phyloP scores from a whole-genome alignment of 2,113 vertebrate genomes.

The Nansenia antarctica region DNA sequence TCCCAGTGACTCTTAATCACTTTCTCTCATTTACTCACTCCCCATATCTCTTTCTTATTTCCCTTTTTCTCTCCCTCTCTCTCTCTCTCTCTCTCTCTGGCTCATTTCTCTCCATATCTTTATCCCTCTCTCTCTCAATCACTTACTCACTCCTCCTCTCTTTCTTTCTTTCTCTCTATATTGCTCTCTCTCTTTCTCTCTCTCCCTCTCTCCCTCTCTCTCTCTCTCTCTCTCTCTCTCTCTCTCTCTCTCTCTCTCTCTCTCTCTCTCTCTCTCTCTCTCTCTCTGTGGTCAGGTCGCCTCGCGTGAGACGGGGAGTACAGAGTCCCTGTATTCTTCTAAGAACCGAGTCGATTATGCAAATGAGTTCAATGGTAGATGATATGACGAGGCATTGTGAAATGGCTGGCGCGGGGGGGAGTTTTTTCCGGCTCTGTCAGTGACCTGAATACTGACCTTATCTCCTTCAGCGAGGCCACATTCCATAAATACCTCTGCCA shows the following conservation, averaged over 20 bases:
- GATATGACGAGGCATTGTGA: constrained; percentile 12
- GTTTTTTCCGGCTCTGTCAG: not conserved
- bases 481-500: not conserved
- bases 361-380: constrained; percentile 16
- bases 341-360: constrained; percentile 33
- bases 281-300: not conserved
- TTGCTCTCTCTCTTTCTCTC: not conserved
- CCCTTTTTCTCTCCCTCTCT: not conserved
- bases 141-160: not conserved
- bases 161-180: not conserved
- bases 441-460: not conserved
- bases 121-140: not conserved
- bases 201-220: not conserved
- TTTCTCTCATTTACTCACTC: not conserved
- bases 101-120: too few species aligned
- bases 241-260: not conserved
- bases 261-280: not conserved
- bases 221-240: not conserved
- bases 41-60: not conserved
- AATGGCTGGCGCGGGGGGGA: not conserved
- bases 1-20: not conserved
- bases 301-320: not conserved
- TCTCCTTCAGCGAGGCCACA: not conserved
- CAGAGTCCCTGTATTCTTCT: not conserved
- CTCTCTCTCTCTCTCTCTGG: not conserved